Conservation (phyloP, 64 coral and sea anemone genomes). For the Actinia tenebrosa region DNA sequence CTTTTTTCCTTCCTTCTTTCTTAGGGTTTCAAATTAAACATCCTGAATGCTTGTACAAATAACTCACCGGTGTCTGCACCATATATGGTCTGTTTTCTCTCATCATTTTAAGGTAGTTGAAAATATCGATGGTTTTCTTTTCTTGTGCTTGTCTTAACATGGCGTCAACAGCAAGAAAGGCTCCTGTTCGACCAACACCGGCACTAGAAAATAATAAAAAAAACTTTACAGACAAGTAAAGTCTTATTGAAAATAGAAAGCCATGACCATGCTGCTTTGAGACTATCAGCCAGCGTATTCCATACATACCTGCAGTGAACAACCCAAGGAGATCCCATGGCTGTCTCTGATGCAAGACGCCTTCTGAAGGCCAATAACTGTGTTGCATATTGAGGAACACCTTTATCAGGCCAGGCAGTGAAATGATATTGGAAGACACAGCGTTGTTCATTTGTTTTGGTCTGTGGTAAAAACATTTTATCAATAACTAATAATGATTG, state of each 20-base stretch:
- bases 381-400: slow-evolving; percentile 41
- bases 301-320: slow-evolving; percentile 61
- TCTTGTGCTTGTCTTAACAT: slow-evolving; percentile 14
- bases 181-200: slow-evolving; percentile 22
- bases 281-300: not conserved
- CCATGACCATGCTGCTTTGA: no score
- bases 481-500: not conserved
- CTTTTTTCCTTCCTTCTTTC: no score
- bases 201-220: not conserved
- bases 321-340: slow-evolving; percentile 2
- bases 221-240: not conserved
- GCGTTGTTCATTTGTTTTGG: not conserved
- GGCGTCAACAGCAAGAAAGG: slow-evolving; percentile 5
- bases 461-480: not conserved
- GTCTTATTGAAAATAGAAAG: no score
- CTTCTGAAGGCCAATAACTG: slow-evolving; percentile 44
- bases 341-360: slow-evolving; percentile 22
- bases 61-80: slow-evolving; percentile 14
- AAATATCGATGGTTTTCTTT: not conserved
- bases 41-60: no score
- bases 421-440: slow-evolving; percentile 44
- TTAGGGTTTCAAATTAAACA: no score
- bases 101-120: not conserved
- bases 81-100: not conserved
- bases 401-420: slow-evolving; percentile 43